A percentile compares a stretch with the other conserved stretches of the same genome.
Conservation (phyloP, 2,888 invertebrate genomes). For the Ichneumoninae sp. region DNA sequence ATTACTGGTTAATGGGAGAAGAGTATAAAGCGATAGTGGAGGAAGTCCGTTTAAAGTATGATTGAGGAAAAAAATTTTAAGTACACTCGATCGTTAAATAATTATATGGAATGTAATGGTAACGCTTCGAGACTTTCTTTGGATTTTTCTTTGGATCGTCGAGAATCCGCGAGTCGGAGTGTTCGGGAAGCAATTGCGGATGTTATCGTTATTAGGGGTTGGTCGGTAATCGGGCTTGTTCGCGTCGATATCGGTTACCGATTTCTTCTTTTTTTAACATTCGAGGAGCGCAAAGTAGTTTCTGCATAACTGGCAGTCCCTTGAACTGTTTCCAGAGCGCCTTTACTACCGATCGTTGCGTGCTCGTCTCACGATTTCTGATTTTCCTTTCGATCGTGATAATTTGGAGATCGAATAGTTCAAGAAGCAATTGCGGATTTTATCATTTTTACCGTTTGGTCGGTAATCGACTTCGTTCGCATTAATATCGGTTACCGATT, state of each 20-base stretch:
- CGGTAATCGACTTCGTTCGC: not conserved
- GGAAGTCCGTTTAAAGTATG: not conserved
- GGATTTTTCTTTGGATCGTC: not conserved
- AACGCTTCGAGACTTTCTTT: constrained; percentile 23
- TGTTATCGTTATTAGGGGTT: not conserved
- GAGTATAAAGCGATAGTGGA: not conserved
- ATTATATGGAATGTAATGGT: constrained; percentile 17
- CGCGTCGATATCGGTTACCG: not conserved
- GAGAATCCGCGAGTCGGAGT: constrained; percentile 4
- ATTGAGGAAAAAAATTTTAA: not conserved
- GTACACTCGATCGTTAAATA: constrained; percentile 9
- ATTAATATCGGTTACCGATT: not conserved
- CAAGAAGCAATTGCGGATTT: too few relatives aligned
- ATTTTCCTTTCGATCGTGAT: too few relatives aligned
- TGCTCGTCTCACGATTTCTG: too few relatives aligned
- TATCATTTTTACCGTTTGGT: too few relatives aligned
- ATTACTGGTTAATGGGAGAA: constrained; percentile 51
- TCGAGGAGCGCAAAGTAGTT: not conserved
- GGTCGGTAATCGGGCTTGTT: not conserved
- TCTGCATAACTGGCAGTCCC: not conserved
- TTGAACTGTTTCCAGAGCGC: not conserved
- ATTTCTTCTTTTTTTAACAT: not conserved
- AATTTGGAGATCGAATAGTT: too few relatives aligned
- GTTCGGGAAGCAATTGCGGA: constrained; percentile 1
- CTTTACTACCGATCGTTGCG: too few relatives aligned